Percentiles rank a stretch among this genome's conserved stretches.
phyloP scores from a whole-genome alignment of 2,797 vertebrate species.

The Hyperoplus lanceolatus region DNA sequence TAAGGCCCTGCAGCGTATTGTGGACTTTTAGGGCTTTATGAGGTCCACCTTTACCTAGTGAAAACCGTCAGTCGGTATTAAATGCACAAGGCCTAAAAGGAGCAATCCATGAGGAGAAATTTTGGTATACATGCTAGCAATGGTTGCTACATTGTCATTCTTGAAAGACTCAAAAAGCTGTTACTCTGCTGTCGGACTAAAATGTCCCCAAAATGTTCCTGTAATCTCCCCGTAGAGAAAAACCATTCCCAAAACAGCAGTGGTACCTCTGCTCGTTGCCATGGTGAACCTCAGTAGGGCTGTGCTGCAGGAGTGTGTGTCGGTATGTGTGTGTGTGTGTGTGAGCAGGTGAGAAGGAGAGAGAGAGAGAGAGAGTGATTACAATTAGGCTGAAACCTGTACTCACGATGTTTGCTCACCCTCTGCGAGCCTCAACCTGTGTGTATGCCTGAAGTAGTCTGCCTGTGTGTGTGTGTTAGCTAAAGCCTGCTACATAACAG shows the following conservation, averaged over 20 bases:
- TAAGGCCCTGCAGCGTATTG: conserved; percentile 32
- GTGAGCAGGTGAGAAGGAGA: neutral
- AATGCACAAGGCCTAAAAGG: neutral
- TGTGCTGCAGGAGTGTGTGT: conserved; percentile 39
- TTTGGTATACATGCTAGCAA: no score
- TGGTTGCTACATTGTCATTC: neutral
- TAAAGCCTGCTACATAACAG: no score
- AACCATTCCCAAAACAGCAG: conserved; percentile 29
- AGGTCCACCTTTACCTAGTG: neutral
- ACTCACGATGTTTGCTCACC: neutral
- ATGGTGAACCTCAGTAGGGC: conserved; percentile 68
- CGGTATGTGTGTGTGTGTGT: neutral
- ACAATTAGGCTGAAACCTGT: conserved; percentile 23
- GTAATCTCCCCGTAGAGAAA: conserved; percentile 40
- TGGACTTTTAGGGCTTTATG: conserved; percentile 29
- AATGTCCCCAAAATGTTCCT: conserved; percentile 22
- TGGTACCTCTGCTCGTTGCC: conserved; percentile 62
- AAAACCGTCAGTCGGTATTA: neutral
- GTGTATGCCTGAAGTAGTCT: conserved; percentile 10
- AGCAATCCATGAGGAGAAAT: neutral
- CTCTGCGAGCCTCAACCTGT: neutral
- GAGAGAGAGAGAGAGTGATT: conserved; percentile 26
- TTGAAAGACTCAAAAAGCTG: conserved; percentile 9
- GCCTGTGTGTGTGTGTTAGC: conserved; percentile 18
- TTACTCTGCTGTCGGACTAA: conserved; percentile 6